Conservation (phyloP, 1,140 invertebrate genomes). For the Orussus abietinus region DNA sequence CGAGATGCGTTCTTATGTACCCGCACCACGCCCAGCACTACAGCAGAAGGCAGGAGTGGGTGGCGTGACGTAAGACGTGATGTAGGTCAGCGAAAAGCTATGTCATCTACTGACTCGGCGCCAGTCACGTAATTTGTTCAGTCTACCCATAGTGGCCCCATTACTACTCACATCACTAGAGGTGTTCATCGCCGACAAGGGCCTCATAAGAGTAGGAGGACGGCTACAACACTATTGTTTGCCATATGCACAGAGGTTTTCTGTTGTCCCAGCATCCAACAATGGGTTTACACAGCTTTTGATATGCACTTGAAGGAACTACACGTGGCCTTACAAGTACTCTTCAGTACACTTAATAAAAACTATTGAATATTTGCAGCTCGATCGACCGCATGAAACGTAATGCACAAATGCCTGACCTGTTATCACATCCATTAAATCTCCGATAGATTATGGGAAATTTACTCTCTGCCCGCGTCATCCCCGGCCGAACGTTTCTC, state of each 20-base stretch:
- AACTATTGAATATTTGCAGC: constrained; percentile 27
- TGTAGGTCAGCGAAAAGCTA: too few relatives aligned
- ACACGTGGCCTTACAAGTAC: constrained; percentile 25
- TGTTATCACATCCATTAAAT: constrained; percentile 23
- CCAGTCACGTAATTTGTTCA: too few relatives aligned
- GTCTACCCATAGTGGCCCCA: too few relatives aligned
- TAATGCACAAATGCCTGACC: constrained; percentile 25
- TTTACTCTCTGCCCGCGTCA: constrained; percentile 26
- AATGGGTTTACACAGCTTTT: constrained; percentile 14
- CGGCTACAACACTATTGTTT: constrained; percentile 31
- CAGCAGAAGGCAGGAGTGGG: too few relatives aligned
- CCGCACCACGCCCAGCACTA: too few relatives aligned
- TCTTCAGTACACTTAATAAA: constrained; percentile 16
- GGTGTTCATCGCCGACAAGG: constrained; percentile 37
- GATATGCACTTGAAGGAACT: constrained; percentile 19
- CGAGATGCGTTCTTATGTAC: too few relatives aligned
- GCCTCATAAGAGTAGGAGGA: constrained; percentile 43
- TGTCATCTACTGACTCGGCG: too few relatives aligned
- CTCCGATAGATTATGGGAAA: constrained; percentile 29
- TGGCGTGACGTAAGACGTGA: too few relatives aligned
- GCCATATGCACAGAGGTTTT: constrained; percentile 14
- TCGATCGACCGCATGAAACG: constrained; percentile 17
- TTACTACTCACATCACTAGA: too few relatives aligned
- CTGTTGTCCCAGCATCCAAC: constrained; percentile 15
- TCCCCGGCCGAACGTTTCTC: constrained; percentile 20